Evolutionary conservation across 2,797 vertebrate species (phyloP).

Genomic region (Acestrorhynchus altus): DNA sequence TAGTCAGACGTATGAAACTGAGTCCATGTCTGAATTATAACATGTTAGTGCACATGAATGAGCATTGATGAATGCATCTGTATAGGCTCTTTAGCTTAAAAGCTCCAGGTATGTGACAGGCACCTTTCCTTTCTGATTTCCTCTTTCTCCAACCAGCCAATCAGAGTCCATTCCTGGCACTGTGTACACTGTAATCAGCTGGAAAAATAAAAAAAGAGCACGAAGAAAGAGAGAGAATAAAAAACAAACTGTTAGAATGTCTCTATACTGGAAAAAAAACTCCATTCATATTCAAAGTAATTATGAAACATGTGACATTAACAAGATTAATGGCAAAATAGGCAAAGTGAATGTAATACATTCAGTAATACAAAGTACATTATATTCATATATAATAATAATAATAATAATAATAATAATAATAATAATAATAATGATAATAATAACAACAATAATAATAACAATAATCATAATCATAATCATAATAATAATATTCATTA

Average conservation of each 20-base stretch:
- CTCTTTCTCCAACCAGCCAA: constrained; percentile 93
- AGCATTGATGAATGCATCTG: constrained; percentile 16
- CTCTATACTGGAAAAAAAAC: too few relatives aligned
- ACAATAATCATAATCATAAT: too few relatives aligned
- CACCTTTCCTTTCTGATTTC: constrained; percentile 94
- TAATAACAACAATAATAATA: too few relatives aligned
- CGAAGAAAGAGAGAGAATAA: neutral
- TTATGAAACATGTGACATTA: too few relatives aligned
- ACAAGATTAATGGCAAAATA: too few relatives aligned
- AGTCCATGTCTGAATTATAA: constrained; percentile 3
- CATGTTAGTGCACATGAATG: constrained; percentile 15
- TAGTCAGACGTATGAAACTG: constrained; percentile 3
- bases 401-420: too few relatives aligned
- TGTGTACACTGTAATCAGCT: constrained; percentile 96
- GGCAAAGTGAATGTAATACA: too few relatives aligned
- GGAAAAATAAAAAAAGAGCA: constrained; percentile 36
- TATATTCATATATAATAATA: too few relatives aligned
- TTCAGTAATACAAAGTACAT: too few relatives aligned
- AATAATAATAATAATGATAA: too few relatives aligned
- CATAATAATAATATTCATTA: too few relatives aligned
- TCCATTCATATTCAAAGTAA: too few relatives aligned
- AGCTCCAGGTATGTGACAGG: constrained; percentile 97
- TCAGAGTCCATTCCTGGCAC: constrained; percentile 96
- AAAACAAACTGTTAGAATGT: neutral
- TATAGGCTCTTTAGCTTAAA: constrained; percentile 81